phyloP scores from a whole-genome alignment of 2,888 invertebrate genomes.

The Sesia bembeciformis region DNA sequence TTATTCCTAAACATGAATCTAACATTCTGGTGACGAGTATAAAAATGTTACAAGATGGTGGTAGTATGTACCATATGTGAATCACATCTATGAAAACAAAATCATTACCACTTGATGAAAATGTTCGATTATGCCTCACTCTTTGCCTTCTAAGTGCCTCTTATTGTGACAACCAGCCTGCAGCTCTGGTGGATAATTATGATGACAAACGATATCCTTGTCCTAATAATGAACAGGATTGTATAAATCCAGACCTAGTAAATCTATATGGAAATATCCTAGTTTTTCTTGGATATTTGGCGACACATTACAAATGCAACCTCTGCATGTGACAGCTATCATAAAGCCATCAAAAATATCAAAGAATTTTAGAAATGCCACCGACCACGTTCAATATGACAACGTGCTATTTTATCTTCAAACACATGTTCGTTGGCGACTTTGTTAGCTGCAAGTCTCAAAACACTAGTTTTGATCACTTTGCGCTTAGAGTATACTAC shows the following conservation, averaged over 20 bases:
- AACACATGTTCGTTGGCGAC: constrained; percentile 85
- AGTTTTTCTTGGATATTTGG: constrained; percentile 88
- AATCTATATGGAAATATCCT: constrained; percentile 90
- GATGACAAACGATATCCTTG: constrained; percentile 80
- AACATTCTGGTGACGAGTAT: too few relatives aligned
- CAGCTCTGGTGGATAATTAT: constrained; percentile 76
- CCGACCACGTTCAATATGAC: constrained; percentile 66
- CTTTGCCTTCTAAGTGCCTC: constrained; percentile 64
- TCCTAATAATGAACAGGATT: constrained; percentile 90
- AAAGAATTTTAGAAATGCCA: constrained; percentile 76
- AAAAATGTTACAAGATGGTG: constrained; percentile 59
- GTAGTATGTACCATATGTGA: constrained; percentile 69
- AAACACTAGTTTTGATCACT: constrained; percentile 92
- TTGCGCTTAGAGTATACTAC: constrained; percentile 87
- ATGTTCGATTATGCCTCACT: constrained; percentile 66
- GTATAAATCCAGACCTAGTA: constrained; percentile 91
- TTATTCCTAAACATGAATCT: too few relatives aligned
- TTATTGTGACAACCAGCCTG: constrained; percentile 38
- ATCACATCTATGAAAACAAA: constrained; percentile 83
- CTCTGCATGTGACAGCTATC: constrained; percentile 84
- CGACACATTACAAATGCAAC: constrained; percentile 90
- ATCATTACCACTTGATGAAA: constrained; percentile 76
- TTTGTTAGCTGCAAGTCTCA: constrained; percentile 89
- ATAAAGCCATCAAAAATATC: constrained; percentile 86
- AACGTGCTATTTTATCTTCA: constrained; percentile 67